Base-by-base conservation (phyloP, 53 echinoderm and acorn worm species). In the Pentamera pediparva region DNA sequence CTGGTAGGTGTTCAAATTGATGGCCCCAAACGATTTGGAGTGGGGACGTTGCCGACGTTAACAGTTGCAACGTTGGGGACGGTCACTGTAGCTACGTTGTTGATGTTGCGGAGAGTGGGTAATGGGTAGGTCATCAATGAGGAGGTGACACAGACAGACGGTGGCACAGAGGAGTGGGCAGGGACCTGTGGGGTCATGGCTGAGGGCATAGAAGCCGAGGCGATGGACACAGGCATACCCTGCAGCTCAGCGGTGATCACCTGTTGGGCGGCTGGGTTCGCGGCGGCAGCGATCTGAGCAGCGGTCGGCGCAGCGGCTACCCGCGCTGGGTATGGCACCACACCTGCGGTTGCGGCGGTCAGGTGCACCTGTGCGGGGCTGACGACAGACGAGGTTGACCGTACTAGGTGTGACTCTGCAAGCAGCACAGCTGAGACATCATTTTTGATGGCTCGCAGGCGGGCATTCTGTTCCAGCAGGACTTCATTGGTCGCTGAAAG, bases 381-480 rank as follows among this genome's bases (percentile, higher is more conserved):
- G 7, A 80, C 69, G 13, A 56, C 89, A 17, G 85, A 76, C 15
- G 90, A 78, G 10, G 93, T 93, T 0, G 93, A 93, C 49, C 84
- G 77, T 34, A 93, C 82, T 58, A 89, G 65, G 77, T 93, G 93
- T 26, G 93, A 85, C 82, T 89, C 93, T 8, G 89, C 89, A 22
- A 84, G 86, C 69, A 89, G 52, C 53, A 93, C 78, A 32, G 78
- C 78, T 10, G 92, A 85, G 19, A 72, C 82, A 37, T 91, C 87
- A 18, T 52, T 71, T 61, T 88, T 88, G 39, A 85, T 49, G 32
- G 91, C 80, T 59, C 96, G 82, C 69, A 91, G 57, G 69, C 96
- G 85, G 29, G 96, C 96, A 81, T 96, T 96, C 81, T 96, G 96
- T 79, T 96, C 96, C 12, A 96, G 80, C 60, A 96, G 83, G 35